These are phyloP conservation scores for Ptychadena robeensis DNA, from an alignment of 2,797 vertebrate genomes.

Conservation along the genomic window DNA sequence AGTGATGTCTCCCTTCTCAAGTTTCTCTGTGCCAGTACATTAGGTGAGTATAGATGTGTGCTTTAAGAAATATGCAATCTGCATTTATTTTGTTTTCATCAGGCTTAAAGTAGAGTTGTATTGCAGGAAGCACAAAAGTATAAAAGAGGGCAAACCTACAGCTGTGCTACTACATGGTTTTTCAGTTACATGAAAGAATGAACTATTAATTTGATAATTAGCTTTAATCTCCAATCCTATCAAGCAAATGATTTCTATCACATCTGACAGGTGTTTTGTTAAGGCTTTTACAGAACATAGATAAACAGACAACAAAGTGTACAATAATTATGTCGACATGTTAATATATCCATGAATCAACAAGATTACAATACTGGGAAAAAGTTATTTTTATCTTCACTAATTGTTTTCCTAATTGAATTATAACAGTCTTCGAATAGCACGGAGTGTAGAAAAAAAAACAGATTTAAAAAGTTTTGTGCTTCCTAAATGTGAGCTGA, in stretches of 20 bases:
- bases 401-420: constrained; percentile 44
- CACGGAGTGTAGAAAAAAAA: not conserved
- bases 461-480: constrained; percentile 23
- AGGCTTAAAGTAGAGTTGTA: no score
- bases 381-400: constrained; percentile 19
- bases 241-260: not conserved
- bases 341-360: not conserved
- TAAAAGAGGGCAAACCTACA: no score
- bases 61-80: no score
- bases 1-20: no score
- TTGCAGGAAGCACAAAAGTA: no score
- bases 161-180: no score
- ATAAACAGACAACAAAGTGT: constrained; percentile 21
- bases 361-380: constrained; percentile 7
- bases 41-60: no score
- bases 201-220: no score
- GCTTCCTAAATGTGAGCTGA: constrained; percentile 19
- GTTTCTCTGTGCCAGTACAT: no score
- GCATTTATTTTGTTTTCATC: no score
- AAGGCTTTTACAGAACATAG: constrained; percentile 20
- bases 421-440: constrained; percentile 15
- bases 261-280: not conserved
- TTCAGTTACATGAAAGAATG: no score
- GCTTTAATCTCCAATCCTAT: not conserved
- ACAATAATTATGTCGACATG: not conserved